A percentile compares a stretch with the other conserved stretches of the same genome.
phyloP scores from a whole-genome alignment of 2,888 invertebrate genomes.

The Isoperla grammatica region DNA sequence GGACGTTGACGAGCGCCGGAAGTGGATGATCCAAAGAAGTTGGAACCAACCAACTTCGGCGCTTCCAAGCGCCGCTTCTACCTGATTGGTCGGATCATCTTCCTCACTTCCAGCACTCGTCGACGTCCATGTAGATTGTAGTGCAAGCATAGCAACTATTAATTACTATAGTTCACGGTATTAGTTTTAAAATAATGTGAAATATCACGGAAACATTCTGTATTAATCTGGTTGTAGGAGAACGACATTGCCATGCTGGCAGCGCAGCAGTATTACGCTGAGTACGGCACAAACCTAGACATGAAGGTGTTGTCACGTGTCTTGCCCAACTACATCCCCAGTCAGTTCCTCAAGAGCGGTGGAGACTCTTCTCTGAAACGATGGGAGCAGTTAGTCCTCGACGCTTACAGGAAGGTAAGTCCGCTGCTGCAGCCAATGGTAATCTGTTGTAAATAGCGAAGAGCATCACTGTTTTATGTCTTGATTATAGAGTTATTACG shows the following conservation, averaged over 20 bases:
- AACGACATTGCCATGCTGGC: conserved; percentile 83
- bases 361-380: conserved; percentile 58
- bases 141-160: background rate
- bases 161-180: too few relatives aligned
- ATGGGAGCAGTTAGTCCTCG: conserved; percentile 68
- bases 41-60: too few relatives aligned
- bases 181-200: background rate
- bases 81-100: too few relatives aligned
- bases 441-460: background rate
- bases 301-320: conserved; percentile 62
- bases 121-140: too few relatives aligned
- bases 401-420: conserved; percentile 57
- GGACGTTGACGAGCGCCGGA: too few relatives aligned
- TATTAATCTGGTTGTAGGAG: conserved; percentile 46
- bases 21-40: too few relatives aligned
- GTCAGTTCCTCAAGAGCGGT: conserved; percentile 55
- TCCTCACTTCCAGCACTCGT: too few relatives aligned
- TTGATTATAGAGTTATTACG: conserved; percentile 56
- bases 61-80: too few relatives aligned
- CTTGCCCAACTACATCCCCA: conserved; percentile 76
- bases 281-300: conserved; percentile 63
- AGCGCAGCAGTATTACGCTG: conserved; percentile 86
- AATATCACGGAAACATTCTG: too few relatives aligned
- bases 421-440: too few relatives aligned
- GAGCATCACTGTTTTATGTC: background rate